phyloP scores from a whole-genome alignment of 2,113 vertebrate species.

The Pungitius pungitius region DNA sequence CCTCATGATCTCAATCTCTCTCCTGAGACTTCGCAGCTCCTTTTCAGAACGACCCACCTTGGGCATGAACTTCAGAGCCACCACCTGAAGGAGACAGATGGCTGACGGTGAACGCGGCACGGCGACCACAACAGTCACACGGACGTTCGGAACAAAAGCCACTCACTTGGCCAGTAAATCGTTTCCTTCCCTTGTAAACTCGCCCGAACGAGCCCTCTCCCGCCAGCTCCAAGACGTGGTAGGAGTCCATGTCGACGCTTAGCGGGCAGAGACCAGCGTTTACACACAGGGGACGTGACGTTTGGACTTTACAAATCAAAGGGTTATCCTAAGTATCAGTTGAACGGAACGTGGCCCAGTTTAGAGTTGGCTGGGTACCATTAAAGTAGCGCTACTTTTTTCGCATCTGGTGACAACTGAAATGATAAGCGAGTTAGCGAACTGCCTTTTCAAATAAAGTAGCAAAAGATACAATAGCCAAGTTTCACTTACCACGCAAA shows the following conservation, averaged over 20 bases:
- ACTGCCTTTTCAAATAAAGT: conserved; percentile 56
- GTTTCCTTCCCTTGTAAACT: conserved; percentile 92
- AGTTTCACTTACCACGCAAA: fast-evolving
- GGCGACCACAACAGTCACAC: background rate
- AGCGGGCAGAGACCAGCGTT: background rate
- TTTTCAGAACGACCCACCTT: conserved; percentile 91
- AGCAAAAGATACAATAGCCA: fast-evolving
- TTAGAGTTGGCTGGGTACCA: background rate
- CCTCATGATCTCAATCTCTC: conserved; percentile 95
- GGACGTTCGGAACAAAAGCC: background rate
- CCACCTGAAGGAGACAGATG: conserved; percentile 80
- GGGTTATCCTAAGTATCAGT: background rate
- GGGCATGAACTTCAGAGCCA: conserved; percentile 96
- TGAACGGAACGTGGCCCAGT: too few relatives aligned
- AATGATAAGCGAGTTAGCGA: background rate
- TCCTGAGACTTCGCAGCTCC: conserved; percentile 88
- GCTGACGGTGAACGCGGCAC: background rate
- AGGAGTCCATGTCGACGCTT: conserved; percentile 83
- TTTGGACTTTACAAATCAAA: background rate
- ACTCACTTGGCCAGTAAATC: conserved; percentile 87
- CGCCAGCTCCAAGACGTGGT: conserved; percentile 90
- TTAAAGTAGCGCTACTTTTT: conserved; percentile 1
- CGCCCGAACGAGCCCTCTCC: conserved; percentile 95
- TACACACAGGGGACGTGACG: background rate
- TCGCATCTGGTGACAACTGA: background rate